Evolutionary conservation across 2,888 invertebrate species (phyloP).

Genomic region (Epirrita christyi): DNA sequence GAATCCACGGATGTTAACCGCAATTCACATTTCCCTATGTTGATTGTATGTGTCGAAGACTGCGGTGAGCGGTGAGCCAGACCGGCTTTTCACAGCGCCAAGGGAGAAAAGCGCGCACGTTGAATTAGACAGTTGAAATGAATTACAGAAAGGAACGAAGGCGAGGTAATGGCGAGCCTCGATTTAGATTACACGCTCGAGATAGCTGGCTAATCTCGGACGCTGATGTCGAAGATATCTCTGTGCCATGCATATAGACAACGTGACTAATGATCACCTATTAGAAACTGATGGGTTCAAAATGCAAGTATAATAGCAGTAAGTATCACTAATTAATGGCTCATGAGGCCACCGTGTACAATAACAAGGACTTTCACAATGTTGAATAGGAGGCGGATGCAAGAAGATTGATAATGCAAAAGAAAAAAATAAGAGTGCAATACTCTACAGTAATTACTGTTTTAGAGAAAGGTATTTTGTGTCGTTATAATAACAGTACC

Average conservation of each 20-base stretch:
- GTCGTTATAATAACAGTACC: constrained; percentile 66
- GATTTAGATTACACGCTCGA: constrained; percentile 47
- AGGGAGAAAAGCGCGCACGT: constrained; percentile 57
- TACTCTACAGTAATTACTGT: constrained; percentile 66
- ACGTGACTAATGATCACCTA: constrained; percentile 53
- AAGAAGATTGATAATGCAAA: constrained; percentile 65
- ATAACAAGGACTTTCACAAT: constrained; percentile 70
- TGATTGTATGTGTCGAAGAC: constrained; percentile 49
- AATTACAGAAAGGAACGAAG: constrained; percentile 48
- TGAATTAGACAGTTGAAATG: constrained; percentile 57
- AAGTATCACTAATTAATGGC: constrained; percentile 56
- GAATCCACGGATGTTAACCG: constrained; percentile 62
- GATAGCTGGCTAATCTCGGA: constrained; percentile 46
- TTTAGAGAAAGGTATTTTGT: constrained; percentile 70
- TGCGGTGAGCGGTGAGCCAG: constrained; percentile 43
- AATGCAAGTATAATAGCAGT: constrained; percentile 47
- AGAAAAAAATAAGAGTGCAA: constrained; percentile 62
- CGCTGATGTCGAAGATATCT: constrained; percentile 49
- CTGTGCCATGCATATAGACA: constrained; percentile 53
- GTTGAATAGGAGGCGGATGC: constrained; percentile 61
- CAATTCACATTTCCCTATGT: constrained; percentile 64
- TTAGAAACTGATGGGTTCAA: constrained; percentile 38
- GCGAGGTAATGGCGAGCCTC: constrained; percentile 53
- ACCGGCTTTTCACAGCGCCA: constrained; percentile 49
- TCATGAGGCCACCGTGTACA: constrained; percentile 49